Percentiles rank a stretch among this genome's conserved stretches.
Conservation (phyloP, 2,888 invertebrate genomes). For the Acronicta psi region DNA sequence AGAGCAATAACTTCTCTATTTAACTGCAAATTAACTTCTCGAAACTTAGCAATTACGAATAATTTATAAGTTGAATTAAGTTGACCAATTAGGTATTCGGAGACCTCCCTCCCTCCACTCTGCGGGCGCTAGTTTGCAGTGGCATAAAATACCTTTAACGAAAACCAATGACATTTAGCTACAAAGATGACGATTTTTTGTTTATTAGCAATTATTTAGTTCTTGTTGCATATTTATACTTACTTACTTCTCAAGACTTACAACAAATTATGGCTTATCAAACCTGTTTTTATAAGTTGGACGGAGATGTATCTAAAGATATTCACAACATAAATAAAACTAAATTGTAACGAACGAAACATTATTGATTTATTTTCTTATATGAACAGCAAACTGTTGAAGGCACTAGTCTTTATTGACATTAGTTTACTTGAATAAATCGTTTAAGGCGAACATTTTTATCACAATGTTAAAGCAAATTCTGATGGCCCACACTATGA, state of each 20-base stretch:
- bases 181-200: background rate
- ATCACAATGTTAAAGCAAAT: slow-evolving; percentile 30
- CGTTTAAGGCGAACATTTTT: slow-evolving; percentile 22
- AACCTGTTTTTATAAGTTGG: no score
- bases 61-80: slow-evolving; percentile 29
- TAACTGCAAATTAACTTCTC: slow-evolving; percentile 7
- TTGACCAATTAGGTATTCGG: slow-evolving; percentile 13
- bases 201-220: background rate
- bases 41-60: slow-evolving; percentile 18
- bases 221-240: no score
- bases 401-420: slow-evolving; percentile 54
- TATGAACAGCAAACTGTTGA: slow-evolving; percentile 37
- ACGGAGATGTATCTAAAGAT: no score
- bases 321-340: slow-evolving; percentile 13
- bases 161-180: no score
- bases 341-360: slow-evolving; percentile 42
- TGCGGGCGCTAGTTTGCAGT: slow-evolving; percentile 11
- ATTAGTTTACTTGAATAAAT: slow-evolving; percentile 28
- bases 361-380: slow-evolving; percentile 38
- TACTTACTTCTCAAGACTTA: no score
- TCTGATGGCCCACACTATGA: slow-evolving; percentile 15
- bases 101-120: slow-evolving; percentile 2
- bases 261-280: no score
- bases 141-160: background rate
- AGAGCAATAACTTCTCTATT: background rate